These are phyloP conservation scores for Acrobasis suavella DNA, from an alignment of 2,888 invertebrate genomes.

Conservation along the genomic window DNA sequence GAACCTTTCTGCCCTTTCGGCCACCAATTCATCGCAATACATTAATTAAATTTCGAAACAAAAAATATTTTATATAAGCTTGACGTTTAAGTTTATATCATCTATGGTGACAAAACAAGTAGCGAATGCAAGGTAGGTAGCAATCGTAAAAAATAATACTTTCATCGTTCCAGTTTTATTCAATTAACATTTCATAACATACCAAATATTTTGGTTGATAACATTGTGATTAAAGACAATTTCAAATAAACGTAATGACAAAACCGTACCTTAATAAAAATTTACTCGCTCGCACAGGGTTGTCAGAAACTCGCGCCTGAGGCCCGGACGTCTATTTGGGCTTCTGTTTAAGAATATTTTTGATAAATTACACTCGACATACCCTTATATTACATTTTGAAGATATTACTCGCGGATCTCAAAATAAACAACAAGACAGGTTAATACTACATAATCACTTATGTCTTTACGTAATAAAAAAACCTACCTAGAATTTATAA, in stretches of 20 bases:
- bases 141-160: too few relatives aligned
- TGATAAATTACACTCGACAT: slow-evolving; percentile 54
- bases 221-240: not conserved
- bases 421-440: not conserved
- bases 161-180: too few relatives aligned
- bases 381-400: slow-evolving; percentile 28
- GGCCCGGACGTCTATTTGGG: slow-evolving; percentile 73
- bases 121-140: too few relatives aligned
- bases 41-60: too few relatives aligned
- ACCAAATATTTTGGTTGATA: not conserved
- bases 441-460: not conserved
- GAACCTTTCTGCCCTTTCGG: too few relatives aligned
- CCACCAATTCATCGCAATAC: too few relatives aligned
- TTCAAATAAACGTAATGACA: slow-evolving; percentile 26
- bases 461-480: not conserved
- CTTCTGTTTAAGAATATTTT: slow-evolving; percentile 76
- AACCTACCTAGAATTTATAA: too few relatives aligned
- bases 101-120: too few relatives aligned
- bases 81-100: too few relatives aligned
- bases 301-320: slow-evolving; percentile 57
- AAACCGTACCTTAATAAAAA: slow-evolving; percentile 36
- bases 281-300: slow-evolving; percentile 53
- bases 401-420: not conserved
- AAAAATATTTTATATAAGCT: too few relatives aligned
- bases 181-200: too few relatives aligned